Evolutionary conservation across 1,140 invertebrate genomes (phyloP).

Genomic region (Diprion similis): DNA sequence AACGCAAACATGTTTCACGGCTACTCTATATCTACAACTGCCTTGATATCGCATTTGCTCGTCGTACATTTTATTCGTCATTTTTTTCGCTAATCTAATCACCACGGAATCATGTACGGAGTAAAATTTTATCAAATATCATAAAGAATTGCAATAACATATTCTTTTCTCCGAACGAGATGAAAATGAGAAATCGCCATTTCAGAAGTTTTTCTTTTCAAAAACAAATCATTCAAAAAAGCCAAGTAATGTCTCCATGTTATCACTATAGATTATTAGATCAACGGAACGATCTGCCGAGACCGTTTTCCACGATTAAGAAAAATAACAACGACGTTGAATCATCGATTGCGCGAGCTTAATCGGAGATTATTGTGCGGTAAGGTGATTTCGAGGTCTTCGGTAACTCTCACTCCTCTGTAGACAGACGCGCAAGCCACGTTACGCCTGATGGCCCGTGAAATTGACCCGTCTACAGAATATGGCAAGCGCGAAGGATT

Average conservation of each 20-base stretch:
- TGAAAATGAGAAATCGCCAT: background rate
- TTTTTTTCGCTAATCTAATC: too few relatives aligned
- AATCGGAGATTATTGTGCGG: constrained; percentile 41
- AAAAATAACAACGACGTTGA: constrained; percentile 10
- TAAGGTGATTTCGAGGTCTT: constrained; percentile 33
- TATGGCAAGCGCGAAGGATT: background rate
- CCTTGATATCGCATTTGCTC: too few relatives aligned
- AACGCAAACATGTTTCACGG: too few relatives aligned
- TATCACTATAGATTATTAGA: too few relatives aligned
- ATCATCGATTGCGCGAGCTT: constrained; percentile 32
- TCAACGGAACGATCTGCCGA: background rate
- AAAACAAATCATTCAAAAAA: background rate
- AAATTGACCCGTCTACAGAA: constrained; percentile 39
- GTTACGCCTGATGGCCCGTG: constrained; percentile 39
- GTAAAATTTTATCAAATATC: too few relatives aligned
- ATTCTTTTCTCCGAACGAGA: background rate
- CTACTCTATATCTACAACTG: too few relatives aligned
- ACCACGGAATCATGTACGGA: too few relatives aligned
- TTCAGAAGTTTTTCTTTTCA: background rate
- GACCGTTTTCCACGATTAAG: background rate
- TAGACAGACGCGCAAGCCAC: constrained; percentile 18
- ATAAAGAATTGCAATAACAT: background rate
- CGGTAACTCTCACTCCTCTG: background rate
- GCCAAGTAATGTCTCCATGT: background rate
- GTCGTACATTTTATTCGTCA: too few relatives aligned